These are phyloP conservation scores for Hyppa rectilinea DNA, from an alignment of 2,888 invertebrate species.

Conservation along the genomic window DNA sequence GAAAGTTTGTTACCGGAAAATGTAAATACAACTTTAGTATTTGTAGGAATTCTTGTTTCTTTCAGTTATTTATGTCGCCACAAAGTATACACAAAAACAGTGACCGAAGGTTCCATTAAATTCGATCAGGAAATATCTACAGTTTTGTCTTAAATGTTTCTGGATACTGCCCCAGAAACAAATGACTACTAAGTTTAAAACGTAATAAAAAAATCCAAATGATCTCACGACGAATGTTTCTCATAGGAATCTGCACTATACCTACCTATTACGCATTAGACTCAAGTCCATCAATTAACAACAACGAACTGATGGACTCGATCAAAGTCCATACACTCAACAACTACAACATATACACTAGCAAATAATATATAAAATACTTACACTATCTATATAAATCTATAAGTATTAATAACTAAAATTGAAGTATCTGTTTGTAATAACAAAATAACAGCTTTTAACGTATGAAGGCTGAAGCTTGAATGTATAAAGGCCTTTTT, in stretches of 20 bases:
- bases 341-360: too few species aligned
- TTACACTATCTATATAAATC: too few species aligned
- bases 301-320: not conserved
- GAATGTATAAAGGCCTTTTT: too few species aligned
- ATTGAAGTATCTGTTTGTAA: too few species aligned
- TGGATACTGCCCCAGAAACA: not conserved
- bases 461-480: too few species aligned
- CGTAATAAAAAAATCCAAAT: not conserved
- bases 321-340: not conserved
- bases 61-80: not conserved
- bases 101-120: not conserved
- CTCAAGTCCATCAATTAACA: not conserved
- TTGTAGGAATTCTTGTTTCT: constrained; percentile 10
- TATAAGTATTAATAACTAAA: too few species aligned
- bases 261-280: not conserved
- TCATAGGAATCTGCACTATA: not conserved
- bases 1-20: not conserved
- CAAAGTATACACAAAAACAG: not conserved
- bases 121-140: not conserved
- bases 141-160: not conserved
- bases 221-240: not conserved
- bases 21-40: not conserved
- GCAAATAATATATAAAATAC: too few species aligned
- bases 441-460: too few species aligned
- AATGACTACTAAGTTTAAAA: not conserved